Evolutionary conservation across 1,140 invertebrate genomes (phyloP).

Genomic region (Dendroctonus ponderosae): DNA sequence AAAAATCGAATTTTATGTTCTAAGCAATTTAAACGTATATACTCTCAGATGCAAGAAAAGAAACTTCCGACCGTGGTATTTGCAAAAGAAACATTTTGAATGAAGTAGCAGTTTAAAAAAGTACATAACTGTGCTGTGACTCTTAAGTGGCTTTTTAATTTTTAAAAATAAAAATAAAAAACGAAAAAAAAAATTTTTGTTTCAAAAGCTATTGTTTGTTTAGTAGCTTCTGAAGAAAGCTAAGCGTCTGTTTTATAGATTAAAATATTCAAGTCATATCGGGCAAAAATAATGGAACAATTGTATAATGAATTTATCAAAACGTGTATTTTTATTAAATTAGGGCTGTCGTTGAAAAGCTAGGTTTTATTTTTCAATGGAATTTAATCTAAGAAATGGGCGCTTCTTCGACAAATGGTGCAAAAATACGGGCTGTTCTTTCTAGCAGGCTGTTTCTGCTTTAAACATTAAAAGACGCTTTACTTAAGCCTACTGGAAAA

Average conservation of each 20-base stretch:
- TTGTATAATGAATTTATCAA: conserved; percentile 31
- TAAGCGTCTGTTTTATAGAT: conserved; percentile 25
- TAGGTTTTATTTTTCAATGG: conserved; percentile 24
- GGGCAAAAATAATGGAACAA: conserved; percentile 36
- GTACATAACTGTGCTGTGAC: conserved; percentile 54
- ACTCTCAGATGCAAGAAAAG: conserved; percentile 1
- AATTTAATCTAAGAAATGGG: conserved; percentile 10
- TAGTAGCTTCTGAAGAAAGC: conserved; percentile 37
- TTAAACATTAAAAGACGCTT: conserved; percentile 46
- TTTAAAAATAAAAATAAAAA: conserved; percentile 50
- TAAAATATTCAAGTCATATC: conserved; percentile 37
- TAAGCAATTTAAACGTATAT: background rate
- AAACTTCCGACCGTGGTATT: conserved; percentile 2
- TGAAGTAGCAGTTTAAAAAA: conserved; percentile 36
- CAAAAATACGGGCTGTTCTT: conserved; percentile 39
- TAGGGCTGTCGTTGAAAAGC: conserved; percentile 11
- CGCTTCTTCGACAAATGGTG: conserved; percentile 41
- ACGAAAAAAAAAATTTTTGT: conserved; percentile 44
- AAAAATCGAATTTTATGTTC: conserved; percentile 22
- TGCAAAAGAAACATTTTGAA: conserved; percentile 12
- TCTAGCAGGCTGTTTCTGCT: conserved; percentile 44
- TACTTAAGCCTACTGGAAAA: conserved; percentile 44
- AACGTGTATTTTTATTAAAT: conserved; percentile 18
- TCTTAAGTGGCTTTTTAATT: conserved; percentile 54
- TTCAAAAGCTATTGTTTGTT: conserved; percentile 43